Conservation (phyloP, 2,797 vertebrate genomes). For the Ciconia nigra region DNA sequence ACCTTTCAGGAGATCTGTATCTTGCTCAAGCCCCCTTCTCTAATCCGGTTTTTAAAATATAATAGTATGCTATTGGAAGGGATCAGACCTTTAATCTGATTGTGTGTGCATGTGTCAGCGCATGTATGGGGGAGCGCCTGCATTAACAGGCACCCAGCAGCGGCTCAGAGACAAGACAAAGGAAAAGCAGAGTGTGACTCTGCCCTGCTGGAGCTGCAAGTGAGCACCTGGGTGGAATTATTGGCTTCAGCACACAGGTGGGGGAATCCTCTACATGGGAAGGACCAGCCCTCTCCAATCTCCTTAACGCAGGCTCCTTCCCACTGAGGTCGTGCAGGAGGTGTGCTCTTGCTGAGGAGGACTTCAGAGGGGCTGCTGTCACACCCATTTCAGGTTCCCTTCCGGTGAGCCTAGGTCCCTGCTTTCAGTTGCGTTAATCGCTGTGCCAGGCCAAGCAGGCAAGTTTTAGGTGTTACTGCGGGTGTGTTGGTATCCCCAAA, state of each 20-base stretch:
- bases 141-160: background rate
- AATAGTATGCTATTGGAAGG: constrained; percentile 82
- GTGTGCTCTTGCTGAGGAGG: background rate
- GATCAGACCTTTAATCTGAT: constrained; percentile 87
- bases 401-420: background rate
- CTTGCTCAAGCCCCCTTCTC: constrained; percentile 60
- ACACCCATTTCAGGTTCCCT: background rate
- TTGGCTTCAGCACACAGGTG: background rate
- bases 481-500: background rate
- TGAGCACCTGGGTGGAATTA: background rate
- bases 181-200: background rate
- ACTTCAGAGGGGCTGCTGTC: background rate
- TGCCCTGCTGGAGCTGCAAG: background rate
- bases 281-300: background rate
- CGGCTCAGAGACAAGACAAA: background rate
- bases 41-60: constrained; percentile 79
- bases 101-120: constrained; percentile 50
- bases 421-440: fast-evolving
- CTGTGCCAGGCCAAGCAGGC: background rate
- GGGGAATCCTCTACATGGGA: background rate
- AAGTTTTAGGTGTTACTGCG: fast-evolving
- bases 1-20: constrained; percentile 50
- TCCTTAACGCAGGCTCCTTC: background rate
- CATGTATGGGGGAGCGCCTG: background rate
- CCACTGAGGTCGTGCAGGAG: background rate